Conservation (phyloP, 2,888 invertebrate species). For the Caenorhabditis angaria region DNA sequence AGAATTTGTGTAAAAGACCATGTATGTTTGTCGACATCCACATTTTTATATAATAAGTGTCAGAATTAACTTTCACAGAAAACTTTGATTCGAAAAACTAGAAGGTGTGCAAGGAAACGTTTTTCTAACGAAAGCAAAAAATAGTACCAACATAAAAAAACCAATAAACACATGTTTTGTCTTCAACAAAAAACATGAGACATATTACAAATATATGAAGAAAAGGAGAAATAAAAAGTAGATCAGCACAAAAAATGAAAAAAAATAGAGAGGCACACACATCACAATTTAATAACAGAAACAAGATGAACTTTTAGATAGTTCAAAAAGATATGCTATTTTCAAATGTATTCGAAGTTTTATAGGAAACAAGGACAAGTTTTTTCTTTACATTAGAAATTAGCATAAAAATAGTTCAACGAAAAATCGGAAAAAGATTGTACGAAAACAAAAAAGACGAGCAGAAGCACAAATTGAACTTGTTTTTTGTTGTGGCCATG, state of each 20-base stretch:
- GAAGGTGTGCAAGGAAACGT: too few relatives aligned
- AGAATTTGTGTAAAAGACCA: background rate
- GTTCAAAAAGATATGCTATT: background rate
- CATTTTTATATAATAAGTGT: background rate
- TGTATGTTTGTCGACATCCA: background rate
- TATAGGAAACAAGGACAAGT: too few relatives aligned
- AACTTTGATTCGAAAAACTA: too few relatives aligned
- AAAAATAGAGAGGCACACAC: background rate
- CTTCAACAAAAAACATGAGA: background rate
- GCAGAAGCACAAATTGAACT: background rate
- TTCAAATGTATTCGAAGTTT: background rate
- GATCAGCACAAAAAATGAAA: background rate
- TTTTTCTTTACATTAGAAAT: too few relatives aligned
- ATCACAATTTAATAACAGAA: background rate
- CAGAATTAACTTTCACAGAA: background rate
- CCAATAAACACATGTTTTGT: background rate
- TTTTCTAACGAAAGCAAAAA: too few relatives aligned
- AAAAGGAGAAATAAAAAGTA: too few relatives aligned
- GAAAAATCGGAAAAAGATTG: background rate
- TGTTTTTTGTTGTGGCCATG: background rate
- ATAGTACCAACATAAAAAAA: background rate
- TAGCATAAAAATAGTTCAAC: too few relatives aligned
- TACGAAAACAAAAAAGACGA: background rate
- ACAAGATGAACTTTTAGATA: background rate
- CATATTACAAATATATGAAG: background rate